Base-by-base conservation (phyloP, 1,140 invertebrate genomes). In the Leptonema lineaticorne region DNA sequence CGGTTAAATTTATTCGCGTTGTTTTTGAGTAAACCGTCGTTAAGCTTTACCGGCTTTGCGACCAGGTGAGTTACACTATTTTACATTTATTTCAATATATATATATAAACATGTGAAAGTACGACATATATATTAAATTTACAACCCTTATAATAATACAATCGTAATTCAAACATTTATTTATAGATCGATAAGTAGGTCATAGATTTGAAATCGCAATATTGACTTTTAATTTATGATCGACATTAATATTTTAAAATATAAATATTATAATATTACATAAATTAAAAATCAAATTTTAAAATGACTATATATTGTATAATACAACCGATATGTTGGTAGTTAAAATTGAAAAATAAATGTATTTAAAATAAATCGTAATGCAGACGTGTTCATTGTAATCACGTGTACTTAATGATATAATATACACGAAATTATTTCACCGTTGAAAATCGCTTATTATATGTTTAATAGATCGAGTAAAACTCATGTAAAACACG, bases 1-100 rank as follows among this genome's bases (percentile, higher is more conserved):
- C 30, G 11, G 58, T 60, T 16, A 24, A 63, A 63, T 63, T 63
- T 41, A 41, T 53, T 46, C 59, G 20, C 45, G 22, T 46, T 63
- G 45, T 63, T 63, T 29, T 29, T 28, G 28, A 46, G 30, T 63
- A 46, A 26, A 63, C 27, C 22, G 59, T 41, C 37, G 37, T 16
- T 41, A 16, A 41, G 37, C 37, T 41, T 41, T 16, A 16, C 37
- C 2, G 37, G 37, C 9, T n/a, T n/a, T n/a, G n/a, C n/a, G n/a
- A n/a, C n/a, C 37, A 41, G 37, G 37, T 9, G 11, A 4, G 37
- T 41, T 41, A 16, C 11, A 41, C 16, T 41, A 14, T 41, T 41
- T 16, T 3, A 41, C 37, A 41, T 11, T 11, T 9, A 41, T 14
- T 41, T 14, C 11, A 33, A 6, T 33, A 33, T 33, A 24, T 58